phyloP scores from a whole-genome alignment of 2,113 vertebrate species.

The Cichladusa arquata region DNA sequence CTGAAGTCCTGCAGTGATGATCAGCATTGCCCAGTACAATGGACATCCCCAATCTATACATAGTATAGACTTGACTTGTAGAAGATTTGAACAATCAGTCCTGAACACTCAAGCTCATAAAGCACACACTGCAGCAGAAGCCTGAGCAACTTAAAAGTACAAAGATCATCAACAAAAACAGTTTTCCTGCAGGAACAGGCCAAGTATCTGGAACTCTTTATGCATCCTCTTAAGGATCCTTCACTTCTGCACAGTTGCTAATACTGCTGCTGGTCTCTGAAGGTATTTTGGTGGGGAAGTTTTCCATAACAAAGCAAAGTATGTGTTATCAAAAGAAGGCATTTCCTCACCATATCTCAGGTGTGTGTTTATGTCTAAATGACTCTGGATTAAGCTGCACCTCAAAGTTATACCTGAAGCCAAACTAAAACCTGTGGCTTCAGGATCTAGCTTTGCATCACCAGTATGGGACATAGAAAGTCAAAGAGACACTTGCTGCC shows the following conservation, averaged over 20 bases:
- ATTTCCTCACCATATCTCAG: not conserved
- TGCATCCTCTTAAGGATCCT: not conserved
- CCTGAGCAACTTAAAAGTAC: not conserved
- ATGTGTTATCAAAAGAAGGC: not conserved
- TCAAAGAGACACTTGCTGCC: not conserved
- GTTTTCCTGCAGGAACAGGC: not conserved
- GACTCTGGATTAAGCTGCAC: not conserved
- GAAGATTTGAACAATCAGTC: not conserved
- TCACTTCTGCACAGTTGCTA: not conserved
- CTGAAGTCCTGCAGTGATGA: not conserved
- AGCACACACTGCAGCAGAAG: not conserved
- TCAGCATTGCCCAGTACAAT: not conserved
- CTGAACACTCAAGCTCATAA: not conserved
- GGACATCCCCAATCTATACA: not conserved
- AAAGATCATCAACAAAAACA: not conserved
- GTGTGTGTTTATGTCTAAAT: not conserved
- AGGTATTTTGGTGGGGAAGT: not conserved
- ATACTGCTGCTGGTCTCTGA: not conserved
- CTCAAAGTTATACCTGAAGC: not conserved
- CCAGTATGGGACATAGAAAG: not conserved
- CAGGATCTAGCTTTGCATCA: not conserved
- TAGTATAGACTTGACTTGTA: not conserved
- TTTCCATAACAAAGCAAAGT: not conserved
- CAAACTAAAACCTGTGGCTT: not conserved
- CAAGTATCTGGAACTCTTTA: not conserved